Conservation (phyloP, 2,113 vertebrate genomes). For the Channa argus region DNA sequence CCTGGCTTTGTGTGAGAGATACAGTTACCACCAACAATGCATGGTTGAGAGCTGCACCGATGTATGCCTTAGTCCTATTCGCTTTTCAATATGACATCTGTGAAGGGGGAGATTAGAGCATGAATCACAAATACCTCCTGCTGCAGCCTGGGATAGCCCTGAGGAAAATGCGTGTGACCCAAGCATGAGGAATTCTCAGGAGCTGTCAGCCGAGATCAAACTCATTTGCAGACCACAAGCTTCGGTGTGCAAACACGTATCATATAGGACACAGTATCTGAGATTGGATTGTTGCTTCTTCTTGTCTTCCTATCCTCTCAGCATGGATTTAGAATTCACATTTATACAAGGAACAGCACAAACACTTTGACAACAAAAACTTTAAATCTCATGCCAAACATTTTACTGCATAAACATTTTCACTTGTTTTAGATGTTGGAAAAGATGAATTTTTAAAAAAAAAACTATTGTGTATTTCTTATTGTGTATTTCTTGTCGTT, state of each 20-base stretch:
- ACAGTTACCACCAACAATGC: constrained; percentile 28
- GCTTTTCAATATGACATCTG: constrained; percentile 70
- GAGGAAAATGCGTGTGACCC: constrained; percentile 75
- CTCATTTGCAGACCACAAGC: constrained; percentile 77
- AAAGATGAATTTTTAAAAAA: too few relatives aligned
- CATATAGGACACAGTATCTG: constrained; percentile 28
- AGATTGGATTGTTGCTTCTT: constrained; percentile 48
- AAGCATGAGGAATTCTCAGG: constrained; percentile 72
- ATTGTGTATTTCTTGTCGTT: too few relatives aligned
- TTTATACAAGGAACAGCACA: constrained; percentile 8
- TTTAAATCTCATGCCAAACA: neutral
- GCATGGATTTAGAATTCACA: constrained; percentile 16
- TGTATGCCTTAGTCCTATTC: constrained; percentile 59
- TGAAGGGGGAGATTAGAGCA: constrained; percentile 66
- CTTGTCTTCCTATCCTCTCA: neutral
- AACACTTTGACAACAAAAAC: neutral
- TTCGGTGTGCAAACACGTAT: constrained; percentile 55
- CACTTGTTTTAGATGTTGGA: too few relatives aligned
- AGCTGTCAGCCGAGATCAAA: constrained; percentile 81
- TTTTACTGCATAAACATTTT: too few relatives aligned
- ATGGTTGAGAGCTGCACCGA: constrained; percentile 27
- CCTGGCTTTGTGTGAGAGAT: constrained; percentile 5
- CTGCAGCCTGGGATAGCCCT: constrained; percentile 66
- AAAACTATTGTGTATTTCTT: too few relatives aligned
- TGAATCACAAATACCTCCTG: constrained; percentile 73